phyloP scores from a whole-genome alignment of 2,888 invertebrate genomes.

The Peribatodes rhomboidaria region DNA sequence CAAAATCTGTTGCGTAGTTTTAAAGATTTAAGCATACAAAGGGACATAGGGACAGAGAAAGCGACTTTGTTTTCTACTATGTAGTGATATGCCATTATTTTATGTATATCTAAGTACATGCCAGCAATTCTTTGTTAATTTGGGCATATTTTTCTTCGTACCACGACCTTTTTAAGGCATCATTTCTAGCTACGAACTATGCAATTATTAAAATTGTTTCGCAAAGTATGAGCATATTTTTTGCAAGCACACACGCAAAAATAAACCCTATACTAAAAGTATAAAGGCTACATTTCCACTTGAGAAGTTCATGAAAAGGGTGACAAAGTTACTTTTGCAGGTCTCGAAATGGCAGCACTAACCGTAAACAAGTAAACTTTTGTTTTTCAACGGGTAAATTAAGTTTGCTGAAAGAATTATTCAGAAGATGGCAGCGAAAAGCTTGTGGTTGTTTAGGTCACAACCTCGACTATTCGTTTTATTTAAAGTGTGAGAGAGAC shows the following conservation, averaged over 20 bases:
- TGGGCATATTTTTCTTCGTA: slow-evolving; percentile 12
- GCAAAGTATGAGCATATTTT: slow-evolving; percentile 13
- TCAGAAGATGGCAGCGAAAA: slow-evolving; percentile 18
- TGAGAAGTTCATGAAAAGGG: slow-evolving; percentile 6
- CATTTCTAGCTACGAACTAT: slow-evolving; percentile 23
- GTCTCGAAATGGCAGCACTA: slow-evolving; percentile 1
- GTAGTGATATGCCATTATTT: too few relatives aligned
- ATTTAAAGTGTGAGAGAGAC: not conserved
- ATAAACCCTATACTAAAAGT: not conserved
- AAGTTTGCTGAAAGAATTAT: slow-evolving; percentile 31
- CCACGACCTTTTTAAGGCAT: not conserved
- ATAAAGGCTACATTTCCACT: slow-evolving; percentile 9
- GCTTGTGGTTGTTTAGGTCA: slow-evolving; percentile 10
- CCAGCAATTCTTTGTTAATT: slow-evolving; percentile 4
- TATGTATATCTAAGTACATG: not conserved
- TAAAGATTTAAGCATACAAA: too few relatives aligned
- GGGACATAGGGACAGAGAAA: too few relatives aligned
- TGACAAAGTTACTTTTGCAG: slow-evolving; percentile 26
- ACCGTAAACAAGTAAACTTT: slow-evolving; percentile 18
- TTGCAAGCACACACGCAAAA: not conserved
- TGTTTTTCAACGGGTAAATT: slow-evolving; percentile 29
- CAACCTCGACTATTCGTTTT: slow-evolving; percentile 1
- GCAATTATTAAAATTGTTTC: slow-evolving; percentile 37
- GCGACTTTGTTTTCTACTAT: too few relatives aligned
- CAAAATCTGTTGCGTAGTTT: too few relatives aligned